Evolutionary conservation across 1,140 invertebrate species (phyloP), one percentile per base, ranked within the genome.

Genomic region (Drosophila sulfurigaster): DNA sequence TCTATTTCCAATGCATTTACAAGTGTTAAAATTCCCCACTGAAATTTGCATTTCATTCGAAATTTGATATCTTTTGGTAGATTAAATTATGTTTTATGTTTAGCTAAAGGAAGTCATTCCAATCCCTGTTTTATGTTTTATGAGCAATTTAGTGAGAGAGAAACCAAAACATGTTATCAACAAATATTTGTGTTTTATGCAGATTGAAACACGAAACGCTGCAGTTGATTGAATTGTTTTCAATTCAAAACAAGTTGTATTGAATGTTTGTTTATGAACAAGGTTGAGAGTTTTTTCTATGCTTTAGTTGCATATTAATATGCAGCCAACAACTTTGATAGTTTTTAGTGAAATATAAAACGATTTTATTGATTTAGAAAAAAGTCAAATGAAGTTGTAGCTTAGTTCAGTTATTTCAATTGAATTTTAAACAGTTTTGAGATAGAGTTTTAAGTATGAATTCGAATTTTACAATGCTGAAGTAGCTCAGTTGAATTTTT

Each of bases 161-260:
- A 35, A 35, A 35, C 35, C 0, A 13, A 11, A 38, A 13, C 41
- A 43, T 10, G 38, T 11, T 35, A 41, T 41, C n/a, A 43, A 43
- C 41, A 43, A 43, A 43, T 43, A 43, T 43, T 43, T 43, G 41
- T 43, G 41, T 43, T 43, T 43, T 43, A 43, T 43, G 41, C 41
- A 43, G n/a, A 43, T 43, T 43, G 46, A 16, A 48, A 48, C 16
- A 16, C 46, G 46, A 48, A 7, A 16, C 46, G 3, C 15, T 16
- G 13, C 46, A 16, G 7, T 20, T 15, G 15, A 48, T 48, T 48
- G 46, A 48, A 48, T 48, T 15, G 13, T 48, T 48, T 48, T 15
- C n/a, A 15, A 15, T 48, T 48, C 15, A 6, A 8, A 48, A 48
- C 13, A 20, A 48, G 46, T 48, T 20, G 46, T 48, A 20, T 15